Conservation (phyloP, 2,888 invertebrate genomes). For the Lissonota sp. region DNA sequence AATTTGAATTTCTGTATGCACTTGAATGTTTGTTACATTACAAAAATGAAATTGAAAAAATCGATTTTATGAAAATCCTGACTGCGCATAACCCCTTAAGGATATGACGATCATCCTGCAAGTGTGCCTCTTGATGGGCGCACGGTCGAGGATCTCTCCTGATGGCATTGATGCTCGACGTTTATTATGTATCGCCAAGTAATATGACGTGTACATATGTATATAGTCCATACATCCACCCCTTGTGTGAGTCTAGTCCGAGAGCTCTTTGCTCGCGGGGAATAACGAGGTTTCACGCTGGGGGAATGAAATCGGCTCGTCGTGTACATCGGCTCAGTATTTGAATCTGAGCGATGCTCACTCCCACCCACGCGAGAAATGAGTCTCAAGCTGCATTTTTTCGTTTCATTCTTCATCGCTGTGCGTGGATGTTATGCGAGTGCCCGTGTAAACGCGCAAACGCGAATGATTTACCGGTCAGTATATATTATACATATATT, state of each 20-base stretch:
- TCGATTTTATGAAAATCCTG: background rate
- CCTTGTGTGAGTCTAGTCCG: slow-evolving; percentile 9
- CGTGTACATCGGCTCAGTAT: slow-evolving; percentile 16
- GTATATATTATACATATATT: background rate
- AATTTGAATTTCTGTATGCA: too few species aligned
- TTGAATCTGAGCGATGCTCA: slow-evolving; percentile 48
- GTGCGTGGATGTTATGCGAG: slow-evolving; percentile 15
- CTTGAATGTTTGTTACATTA: too few species aligned
- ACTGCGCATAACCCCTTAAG: background rate
- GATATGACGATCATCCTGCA: slow-evolving; percentile 35
- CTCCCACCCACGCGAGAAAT: slow-evolving; percentile 60
- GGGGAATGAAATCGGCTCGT: slow-evolving; percentile 42
- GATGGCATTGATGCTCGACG: slow-evolving; percentile 43
- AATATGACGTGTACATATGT: background rate
- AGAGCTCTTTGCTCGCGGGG: slow-evolving; percentile 30
- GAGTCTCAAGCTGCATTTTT: slow-evolving; percentile 47
- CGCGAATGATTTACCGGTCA: slow-evolving; percentile 62
- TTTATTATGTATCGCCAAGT: background rate
- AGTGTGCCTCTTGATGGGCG: slow-evolving; percentile 34
- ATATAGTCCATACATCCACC: background rate
- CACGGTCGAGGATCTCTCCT: slow-evolving; percentile 36
- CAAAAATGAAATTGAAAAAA: too few species aligned
- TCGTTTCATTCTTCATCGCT: slow-evolving; percentile 16
- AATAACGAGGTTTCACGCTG: slow-evolving; percentile 55
- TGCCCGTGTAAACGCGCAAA: slow-evolving; percentile 44